Evolutionary conservation across 2,888 invertebrate genomes (phyloP), one percentile per base, ranked within the genome.

Genomic region (Molorchus minor): DNA sequence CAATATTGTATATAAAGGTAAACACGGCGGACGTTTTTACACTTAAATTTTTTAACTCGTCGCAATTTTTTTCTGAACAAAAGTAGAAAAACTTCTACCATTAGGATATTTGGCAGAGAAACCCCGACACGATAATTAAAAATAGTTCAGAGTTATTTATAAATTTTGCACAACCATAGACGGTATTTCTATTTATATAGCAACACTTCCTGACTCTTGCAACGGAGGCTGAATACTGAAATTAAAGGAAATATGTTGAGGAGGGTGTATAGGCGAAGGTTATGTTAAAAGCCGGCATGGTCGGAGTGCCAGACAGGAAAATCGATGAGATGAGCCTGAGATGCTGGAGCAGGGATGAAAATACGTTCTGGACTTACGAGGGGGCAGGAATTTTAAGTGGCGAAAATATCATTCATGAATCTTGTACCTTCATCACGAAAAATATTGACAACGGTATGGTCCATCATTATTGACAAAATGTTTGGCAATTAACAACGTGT

Each of bases 141-240:
- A 60, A 45, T 58, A 60, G 54, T 44, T 53, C 25, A n/a, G 49
- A 41, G 55, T 55, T 64, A 64, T 61, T 61, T 64, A 61, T 61
- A 64, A 44, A 58, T 45, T 64, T 64, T 52, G 64, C 64, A 57
- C 51, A 45, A 44, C 53, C 46, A 19, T 58, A 40, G 46, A 46
- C 45, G 30, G 53, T 38, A 59, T 57, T 55, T 61, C 64, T 64
- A 64, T 56, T n/a, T n/a, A 61, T 61, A 64, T 64, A 64, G 45
- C 46, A 20, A 19, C 45, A 57, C 61, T 61, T 64, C 58, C 64
- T 59, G 33, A 25, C 46, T 35, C 43, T 38, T 38, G 15, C 16
- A 25, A 38, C 10, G 13, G 29, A 52, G 51, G 36, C 36, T 44
- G 49, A 47, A 53, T 43, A 61, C 53, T 61, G 43, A 53, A 49